Base-by-base conservation (phyloP, 1,140 invertebrate species). In the Gryllus bimaculatus region DNA sequence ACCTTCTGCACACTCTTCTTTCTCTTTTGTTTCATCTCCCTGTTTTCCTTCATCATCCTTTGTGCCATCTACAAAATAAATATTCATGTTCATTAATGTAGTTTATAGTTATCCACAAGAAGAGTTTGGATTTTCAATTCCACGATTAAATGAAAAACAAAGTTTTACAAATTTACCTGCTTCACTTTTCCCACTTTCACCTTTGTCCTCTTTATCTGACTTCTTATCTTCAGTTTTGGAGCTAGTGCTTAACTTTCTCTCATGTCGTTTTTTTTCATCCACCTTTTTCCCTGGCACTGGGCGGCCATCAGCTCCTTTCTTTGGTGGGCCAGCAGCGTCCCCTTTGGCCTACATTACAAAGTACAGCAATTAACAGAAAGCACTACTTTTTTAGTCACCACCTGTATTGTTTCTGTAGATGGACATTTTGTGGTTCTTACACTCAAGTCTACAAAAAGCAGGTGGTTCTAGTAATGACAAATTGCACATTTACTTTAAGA, bases 1-100 rank as follows among this genome's bases (percentile, higher is more conserved):
- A 8, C 80, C 82, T 76, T 86, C 78, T 75, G 73, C 86, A 76
- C 85, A 87, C 8, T 86, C 87, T 0, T 82, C 81, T 79, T 86
- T 87, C n/a, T 82, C 83, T 47, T 82, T 86, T 48, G 81, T 83
- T 6, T 83, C 74, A 80, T 76, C 77, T 73, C 49, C 77, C 1
- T 1, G 73, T 77, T 80, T 78, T 76, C 73, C 79, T 78, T 77
- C 80, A 12, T 73, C 78, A 54, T 82, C 83, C 76, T 82, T 80
- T 54, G 80, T 81, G 10, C 78, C 78, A 12, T 49, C 80, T 73
- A 78, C 26, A 39, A 39, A 39, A 39, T 39, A 39, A 39, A 39
- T 39, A 39, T 39, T 39, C 26, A 39, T 39, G 26, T 39, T 39
- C 26, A 39, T 39, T 39, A 2, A 39, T 2, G 1, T 39, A 39